Evolutionary conservation across 2,113 vertebrate species (phyloP).

Genomic region (Cyanoderma ruficeps): DNA sequence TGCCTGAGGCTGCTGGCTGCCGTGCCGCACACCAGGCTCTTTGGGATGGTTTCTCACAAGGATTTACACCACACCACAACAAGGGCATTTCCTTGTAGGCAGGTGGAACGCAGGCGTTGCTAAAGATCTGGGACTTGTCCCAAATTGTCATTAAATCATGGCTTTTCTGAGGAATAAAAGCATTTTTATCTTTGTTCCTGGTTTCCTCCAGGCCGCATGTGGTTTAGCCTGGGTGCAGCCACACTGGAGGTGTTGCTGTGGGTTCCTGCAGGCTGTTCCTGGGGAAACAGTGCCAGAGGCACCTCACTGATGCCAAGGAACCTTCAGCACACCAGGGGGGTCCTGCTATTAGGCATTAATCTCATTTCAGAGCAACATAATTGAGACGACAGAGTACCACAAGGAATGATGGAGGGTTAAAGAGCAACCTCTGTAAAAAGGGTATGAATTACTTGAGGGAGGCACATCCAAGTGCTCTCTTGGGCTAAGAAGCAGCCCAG

Average conservation of each 20-base stretch:
- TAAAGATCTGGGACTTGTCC: not conserved
- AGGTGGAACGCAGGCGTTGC: accelerated
- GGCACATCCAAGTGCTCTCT: not conserved
- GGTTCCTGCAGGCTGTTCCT: not conserved
- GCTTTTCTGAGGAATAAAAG: not conserved
- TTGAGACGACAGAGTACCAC: not conserved
- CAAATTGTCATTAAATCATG: not conserved
- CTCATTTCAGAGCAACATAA: not conserved
- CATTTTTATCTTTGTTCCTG: not conserved
- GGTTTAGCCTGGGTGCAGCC: not conserved
- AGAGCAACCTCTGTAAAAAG: not conserved
- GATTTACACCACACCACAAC: not conserved
- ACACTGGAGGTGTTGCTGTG: not conserved
- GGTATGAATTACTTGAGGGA: not conserved
- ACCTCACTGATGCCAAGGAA: not conserved
- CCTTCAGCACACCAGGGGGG: not conserved
- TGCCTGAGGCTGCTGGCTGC: not conserved
- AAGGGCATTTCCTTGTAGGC: not conserved
- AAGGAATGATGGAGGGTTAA: not conserved
- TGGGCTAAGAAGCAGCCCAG: not conserved
- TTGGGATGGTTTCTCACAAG: not conserved
- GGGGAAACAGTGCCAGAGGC: not conserved
- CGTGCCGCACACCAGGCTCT: accelerated
- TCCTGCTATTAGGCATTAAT: not conserved
- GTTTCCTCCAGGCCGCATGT: not conserved